Evolutionary conservation across 37 sponge, comb jelly and placozoan genomes (phyloP), one percentile per base, ranked within the genome.

Genomic region (Bolinopsis microptera): DNA sequence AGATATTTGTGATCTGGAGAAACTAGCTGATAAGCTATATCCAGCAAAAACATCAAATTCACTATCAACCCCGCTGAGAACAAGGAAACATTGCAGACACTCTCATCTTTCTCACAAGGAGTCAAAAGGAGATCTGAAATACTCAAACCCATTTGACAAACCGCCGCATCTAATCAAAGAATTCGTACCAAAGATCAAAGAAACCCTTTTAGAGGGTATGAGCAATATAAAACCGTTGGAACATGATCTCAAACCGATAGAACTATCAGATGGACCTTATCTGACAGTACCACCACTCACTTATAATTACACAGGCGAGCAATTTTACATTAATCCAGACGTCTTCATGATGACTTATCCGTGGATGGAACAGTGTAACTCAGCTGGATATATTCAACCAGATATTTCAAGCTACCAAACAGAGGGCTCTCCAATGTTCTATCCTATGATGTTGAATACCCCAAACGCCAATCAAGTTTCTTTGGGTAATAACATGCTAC

Each of bases 91-190:
- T 13, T n/a, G n/a, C n/a, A n/a, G n/a, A n/a, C n/a, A n/a, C n/a
- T n/a, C n/a, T n/a, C n/a, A n/a, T n/a, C n/a, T n/a, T n/a, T n/a
- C n/a, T n/a, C 9, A 13, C 13, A 0, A 77, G 22, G 33, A 35
- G 21, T 21, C 5, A 0, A 32, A 35, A 34, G 2, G 21, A 2
- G 26, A 70, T 3, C 26, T 26, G 21, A 1, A 70, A 3, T 34
- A 31, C 1, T 34, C 33, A 1, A 33, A 77, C 35, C 2, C 90
- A 2, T 86, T 86, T 27, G 61, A 86, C 21, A 86, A 86, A 41
- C 90, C 90, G 0, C 90, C 61, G 0, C 83, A 80, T 80, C 36
- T 86, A 28, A 41, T 86, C 0, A 86, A 86, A 27, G 90, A 86
- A 27, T 86, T 86, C 48, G 90, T 86, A n/a, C 90, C 90, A 35